These are phyloP conservation scores for Mus spretus DNA, from an alignment of 2,797 vertebrate species.

Conservation along the genomic window DNA sequence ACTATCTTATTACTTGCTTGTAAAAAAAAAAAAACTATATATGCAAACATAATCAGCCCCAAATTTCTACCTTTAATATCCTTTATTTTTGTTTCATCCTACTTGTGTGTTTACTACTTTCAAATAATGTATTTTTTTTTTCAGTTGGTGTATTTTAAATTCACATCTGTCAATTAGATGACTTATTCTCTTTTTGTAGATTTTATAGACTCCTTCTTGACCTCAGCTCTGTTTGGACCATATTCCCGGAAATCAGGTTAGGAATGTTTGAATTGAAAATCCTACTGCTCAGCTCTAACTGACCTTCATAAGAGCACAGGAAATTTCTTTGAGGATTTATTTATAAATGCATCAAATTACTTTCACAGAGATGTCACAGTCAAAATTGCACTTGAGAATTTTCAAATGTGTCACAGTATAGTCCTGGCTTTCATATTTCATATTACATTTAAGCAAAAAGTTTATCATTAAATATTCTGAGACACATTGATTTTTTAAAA, in stretches of 20 bases:
- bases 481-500: neutral
- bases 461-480: neutral
- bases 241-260: neutral
- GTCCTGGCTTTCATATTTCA: neutral
- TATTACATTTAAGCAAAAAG: neutral
- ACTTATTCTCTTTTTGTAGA: neutral
- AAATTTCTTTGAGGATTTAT: slow-evolving; percentile 76
- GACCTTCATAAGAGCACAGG: slow-evolving; percentile 50
- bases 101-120: neutral
- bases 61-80: neutral
- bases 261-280: slow-evolving; percentile 47
- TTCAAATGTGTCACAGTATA: neutral
- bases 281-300: neutral
- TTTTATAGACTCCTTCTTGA: slow-evolving; percentile 20
- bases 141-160: slow-evolving; percentile 13
- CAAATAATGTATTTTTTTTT: neutral
- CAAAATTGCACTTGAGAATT: neutral
- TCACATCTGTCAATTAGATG: slow-evolving; percentile 25
- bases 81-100: neutral
- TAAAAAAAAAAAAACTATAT: neutral
- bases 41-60: neutral
- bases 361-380: slow-evolving; percentile 50
- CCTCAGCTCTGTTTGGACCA: neutral
- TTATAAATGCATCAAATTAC: slow-evolving; percentile 61
- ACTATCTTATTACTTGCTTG: neutral